These are phyloP conservation scores for Gambusia holbrooki DNA, from an alignment of 2,113 vertebrate species.

Conservation along the genomic window DNA sequence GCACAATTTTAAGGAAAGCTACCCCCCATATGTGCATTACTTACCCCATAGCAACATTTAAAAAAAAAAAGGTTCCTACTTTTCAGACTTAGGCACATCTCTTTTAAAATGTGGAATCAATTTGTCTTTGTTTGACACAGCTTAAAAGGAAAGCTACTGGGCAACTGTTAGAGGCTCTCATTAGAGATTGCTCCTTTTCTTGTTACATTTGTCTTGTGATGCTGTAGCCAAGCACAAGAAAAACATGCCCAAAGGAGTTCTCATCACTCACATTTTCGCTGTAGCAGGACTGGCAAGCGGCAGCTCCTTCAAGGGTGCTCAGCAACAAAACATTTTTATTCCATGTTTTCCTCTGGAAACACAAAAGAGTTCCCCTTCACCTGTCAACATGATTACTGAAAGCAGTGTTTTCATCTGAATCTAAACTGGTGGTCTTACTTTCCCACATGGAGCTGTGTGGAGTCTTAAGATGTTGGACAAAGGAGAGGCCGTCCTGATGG, in stretches of 20 bases:
- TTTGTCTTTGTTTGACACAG: constrained; percentile 53
- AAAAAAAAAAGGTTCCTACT: neutral
- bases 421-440: constrained; percentile 65
- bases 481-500: constrained; percentile 52
- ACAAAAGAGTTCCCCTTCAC: constrained; percentile 76
- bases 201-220: constrained; percentile 61
- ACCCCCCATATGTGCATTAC: too few relatives aligned
- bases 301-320: constrained; percentile 71
- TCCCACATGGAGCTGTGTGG: constrained; percentile 77
- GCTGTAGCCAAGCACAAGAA: constrained; percentile 58
- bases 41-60: neutral
- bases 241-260: constrained; percentile 70
- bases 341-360: constrained; percentile 70
- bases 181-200: constrained; percentile 72
- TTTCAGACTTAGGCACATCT: constrained; percentile 32
- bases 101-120: constrained; percentile 27
- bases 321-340: constrained; percentile 75
- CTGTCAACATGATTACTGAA: constrained; percentile 73
- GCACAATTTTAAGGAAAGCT: too few relatives aligned
- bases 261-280: constrained; percentile 69
- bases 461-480: constrained; percentile 71
- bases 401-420: constrained; percentile 61
- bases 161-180: constrained; percentile 68
- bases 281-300: constrained; percentile 69
- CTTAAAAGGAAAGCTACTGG: constrained; percentile 54